Evolutionary conservation across 2,113 vertebrate species (phyloP).

Genomic region (Scomber japonicus): DNA sequence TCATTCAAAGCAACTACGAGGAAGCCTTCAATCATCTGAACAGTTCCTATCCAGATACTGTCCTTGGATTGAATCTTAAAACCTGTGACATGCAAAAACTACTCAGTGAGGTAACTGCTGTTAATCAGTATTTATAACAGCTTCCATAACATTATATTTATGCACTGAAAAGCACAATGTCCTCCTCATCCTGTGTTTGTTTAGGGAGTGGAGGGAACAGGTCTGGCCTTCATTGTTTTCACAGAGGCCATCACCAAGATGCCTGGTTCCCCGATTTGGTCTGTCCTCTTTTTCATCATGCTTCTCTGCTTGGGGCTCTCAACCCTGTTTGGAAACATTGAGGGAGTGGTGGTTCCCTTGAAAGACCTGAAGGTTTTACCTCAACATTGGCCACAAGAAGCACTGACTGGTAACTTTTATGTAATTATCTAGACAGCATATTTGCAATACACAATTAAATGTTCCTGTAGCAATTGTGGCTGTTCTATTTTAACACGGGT

Average conservation of each 20-base stretch:
- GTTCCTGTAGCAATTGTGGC: not conserved
- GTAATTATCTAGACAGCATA: not conserved
- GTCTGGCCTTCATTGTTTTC: slow-evolving; percentile 95
- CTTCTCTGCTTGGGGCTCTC: slow-evolving; percentile 94
- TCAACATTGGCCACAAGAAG: slow-evolving; percentile 89
- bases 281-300: slow-evolving; percentile 95
- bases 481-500: not conserved
- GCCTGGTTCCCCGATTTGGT: slow-evolving; percentile 91
- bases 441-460: not conserved
- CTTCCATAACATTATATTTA: not conserved
- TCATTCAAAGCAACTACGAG: slow-evolving; percentile 67
- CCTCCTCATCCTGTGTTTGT: not conserved
- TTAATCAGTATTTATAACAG: too few species aligned
- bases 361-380: slow-evolving; percentile 87
- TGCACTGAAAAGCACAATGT: not conserved
- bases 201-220: slow-evolving; percentile 94
- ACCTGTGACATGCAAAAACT: slow-evolving; percentile 70
- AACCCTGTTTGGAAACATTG: slow-evolving; percentile 93
- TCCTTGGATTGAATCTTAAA: slow-evolving; percentile 63
- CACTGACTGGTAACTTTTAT: slow-evolving; percentile 84
- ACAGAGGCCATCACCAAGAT: slow-evolving; percentile 96
- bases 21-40: slow-evolving; percentile 50
- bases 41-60: slow-evolving; percentile 48
- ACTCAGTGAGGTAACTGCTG: slow-evolving; percentile 66
- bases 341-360: slow-evolving; percentile 91